Conservation (phyloP, 2,888 invertebrate genomes). For the Alloscopus bannaensis region DNA sequence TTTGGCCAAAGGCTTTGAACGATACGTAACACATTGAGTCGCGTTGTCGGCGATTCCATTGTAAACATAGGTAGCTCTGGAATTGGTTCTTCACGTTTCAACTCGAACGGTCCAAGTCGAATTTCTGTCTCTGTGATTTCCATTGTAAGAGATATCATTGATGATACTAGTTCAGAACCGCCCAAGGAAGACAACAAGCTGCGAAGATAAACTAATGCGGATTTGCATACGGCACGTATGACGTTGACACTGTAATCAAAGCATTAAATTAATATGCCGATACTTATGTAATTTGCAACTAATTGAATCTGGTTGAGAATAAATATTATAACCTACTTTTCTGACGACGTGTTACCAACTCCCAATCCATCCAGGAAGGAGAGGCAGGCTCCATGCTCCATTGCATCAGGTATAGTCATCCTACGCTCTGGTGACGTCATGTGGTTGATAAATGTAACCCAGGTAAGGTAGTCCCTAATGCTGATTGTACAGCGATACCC, state of each 20-base stretch:
- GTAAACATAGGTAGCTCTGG: constrained; percentile 78
- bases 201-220: constrained; percentile 78
- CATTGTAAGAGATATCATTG: no score
- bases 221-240: constrained; percentile 76
- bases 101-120: constrained; percentile 57
- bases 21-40: constrained; percentile 88
- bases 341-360: constrained; percentile 85
- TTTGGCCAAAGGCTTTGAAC: constrained; percentile 82
- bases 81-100: constrained; percentile 30
- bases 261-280: neutral
- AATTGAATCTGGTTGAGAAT: neutral
- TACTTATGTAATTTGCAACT: constrained; percentile 39
- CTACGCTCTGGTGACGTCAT: constrained; percentile 71
- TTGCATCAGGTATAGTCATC: constrained; percentile 78
- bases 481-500: constrained; percentile 84
- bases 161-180: no score
- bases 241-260: constrained; percentile 74
- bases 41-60: constrained; percentile 87
- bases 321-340: constrained; percentile 76
- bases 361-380: constrained; percentile 95
- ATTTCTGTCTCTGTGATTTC: constrained; percentile 16
- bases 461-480: constrained; percentile 92
- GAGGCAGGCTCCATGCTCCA: constrained; percentile 92
- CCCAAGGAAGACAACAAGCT: neutral
- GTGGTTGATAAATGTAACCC: constrained; percentile 92